Evolutionary conservation across 2,113 vertebrate species (phyloP), one percentile per base, ranked within the genome.

Genomic region (Percina caprodes): DNA sequence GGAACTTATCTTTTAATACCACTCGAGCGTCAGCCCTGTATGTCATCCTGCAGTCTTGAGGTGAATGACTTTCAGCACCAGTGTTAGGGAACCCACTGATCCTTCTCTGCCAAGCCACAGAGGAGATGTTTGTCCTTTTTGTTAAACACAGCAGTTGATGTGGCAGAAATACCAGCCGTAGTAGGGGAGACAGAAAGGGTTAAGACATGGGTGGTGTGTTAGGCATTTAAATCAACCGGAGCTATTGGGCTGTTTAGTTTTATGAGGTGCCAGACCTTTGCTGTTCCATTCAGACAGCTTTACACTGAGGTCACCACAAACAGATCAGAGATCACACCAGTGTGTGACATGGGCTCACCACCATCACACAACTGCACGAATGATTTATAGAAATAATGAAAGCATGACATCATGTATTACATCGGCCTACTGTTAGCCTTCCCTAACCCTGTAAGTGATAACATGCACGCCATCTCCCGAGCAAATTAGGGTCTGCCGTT

Each of bases 1-100:
- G 74, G 69, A 89, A 79, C 59, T 83, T 72, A 85, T 86, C 89
- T 87, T 88, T 82, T 85, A 86, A 92, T 87, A 74, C 77, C 1
- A 16, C 39, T 83, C 19, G 12, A 82, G 84, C 80, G 82, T 92
- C 89, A 91, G 74, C 77, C 13, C 72, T 49, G 61, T 66, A 88
- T 80, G 90, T 90, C 91, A 91, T 69, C 63, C 61, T 49, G 66
- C 61, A 10, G 74, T 61, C 85, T 67, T 55, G 61, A 51, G 61
- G 68, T 52, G 73, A 87, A 70, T 79, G 84, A 69, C 84, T 87
- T 60, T 61, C 54, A 67, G 67, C 54, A 2, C 49, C 71, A 51
- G 24, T 19, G 65, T 89, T 84, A 72, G 75, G 46, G 61, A n/a
- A 70, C 63, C 24, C 24, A 52, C 62, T 52, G 51, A 85, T 84